A percentile compares a stretch with the other conserved stretches of the same genome.
Conservation (phyloP, 2,797 vertebrate species). For the Darevskia mixta region DNA sequence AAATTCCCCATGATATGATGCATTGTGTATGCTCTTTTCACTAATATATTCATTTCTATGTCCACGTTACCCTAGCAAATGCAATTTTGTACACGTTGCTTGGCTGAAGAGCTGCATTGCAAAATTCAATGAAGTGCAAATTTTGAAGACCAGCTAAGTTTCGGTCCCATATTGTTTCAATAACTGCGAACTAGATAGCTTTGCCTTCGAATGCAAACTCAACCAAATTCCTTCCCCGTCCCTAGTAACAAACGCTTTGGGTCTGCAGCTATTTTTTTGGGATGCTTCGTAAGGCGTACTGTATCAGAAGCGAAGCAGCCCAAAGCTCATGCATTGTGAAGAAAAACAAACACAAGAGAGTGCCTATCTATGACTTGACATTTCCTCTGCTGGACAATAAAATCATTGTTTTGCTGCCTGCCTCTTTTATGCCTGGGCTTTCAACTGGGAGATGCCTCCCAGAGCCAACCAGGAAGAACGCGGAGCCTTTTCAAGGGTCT, state of each 20-base stretch:
- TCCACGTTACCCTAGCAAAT: too few species aligned
- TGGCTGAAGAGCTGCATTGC: too few species aligned
- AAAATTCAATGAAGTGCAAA: too few species aligned
- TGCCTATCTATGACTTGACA: constrained; percentile 31
- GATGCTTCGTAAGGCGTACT: not conserved
- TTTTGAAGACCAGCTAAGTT: too few species aligned
- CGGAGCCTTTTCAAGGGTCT: not conserved
- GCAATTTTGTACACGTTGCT: too few species aligned
- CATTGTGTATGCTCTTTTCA: too few species aligned
- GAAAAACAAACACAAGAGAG: not conserved
- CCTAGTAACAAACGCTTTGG: not conserved
- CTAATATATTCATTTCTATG: too few species aligned
- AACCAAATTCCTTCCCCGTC: too few species aligned
- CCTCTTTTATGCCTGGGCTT: not conserved
- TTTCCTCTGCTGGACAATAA: not conserved
- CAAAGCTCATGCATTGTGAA: not conserved
- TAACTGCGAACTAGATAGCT: too few species aligned
- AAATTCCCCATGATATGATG: too few species aligned
- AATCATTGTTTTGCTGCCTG: constrained; percentile 17
- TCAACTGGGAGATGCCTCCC: not conserved
- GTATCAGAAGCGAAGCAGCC: not conserved
- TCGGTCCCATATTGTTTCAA: too few species aligned
- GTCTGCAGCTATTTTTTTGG: not conserved
- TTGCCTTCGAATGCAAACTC: too few species aligned
- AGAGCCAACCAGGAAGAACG: constrained; percentile 23